Evolutionary conservation across 35 echinoderm and acorn worm genomes (phyloP).

Genomic region (Apostichopus californicus): DNA sequence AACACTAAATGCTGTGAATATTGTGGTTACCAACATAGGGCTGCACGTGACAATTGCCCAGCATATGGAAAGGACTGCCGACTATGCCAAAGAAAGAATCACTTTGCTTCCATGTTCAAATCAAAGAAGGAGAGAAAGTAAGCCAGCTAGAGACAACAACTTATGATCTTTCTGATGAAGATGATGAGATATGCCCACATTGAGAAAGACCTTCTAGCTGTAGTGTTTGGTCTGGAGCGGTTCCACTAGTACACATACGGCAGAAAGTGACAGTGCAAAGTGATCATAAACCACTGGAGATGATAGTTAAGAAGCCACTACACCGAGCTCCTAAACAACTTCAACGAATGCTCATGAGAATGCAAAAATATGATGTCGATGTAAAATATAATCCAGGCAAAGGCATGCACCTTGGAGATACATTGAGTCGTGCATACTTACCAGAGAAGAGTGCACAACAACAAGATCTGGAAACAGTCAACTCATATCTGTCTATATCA

Average conservation of each 20-base stretch:
- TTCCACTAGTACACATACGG: conserved; percentile 77
- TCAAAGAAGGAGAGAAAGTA: conserved; percentile 8
- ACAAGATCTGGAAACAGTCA: too few species aligned
- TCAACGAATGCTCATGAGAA: conserved; percentile 43
- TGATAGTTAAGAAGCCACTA: conserved; percentile 61
- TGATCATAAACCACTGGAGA: conserved; percentile 66
- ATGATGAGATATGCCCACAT: conserved; percentile 37
- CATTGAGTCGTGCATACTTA: conserved; percentile 19
- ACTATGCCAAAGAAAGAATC: conserved; percentile 14
- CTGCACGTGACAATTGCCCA: neutral
- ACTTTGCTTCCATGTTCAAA: conserved; percentile 6
- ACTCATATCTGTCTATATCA: too few species aligned
- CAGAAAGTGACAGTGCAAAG: conserved; percentile 22
- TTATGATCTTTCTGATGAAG: neutral
- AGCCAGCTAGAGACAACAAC: neutral
- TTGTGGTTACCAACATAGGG: neutral
- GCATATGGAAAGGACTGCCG: neutral
- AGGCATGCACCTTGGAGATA: conserved; percentile 58
- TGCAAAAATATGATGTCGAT: conserved; percentile 60
- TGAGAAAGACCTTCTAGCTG: conserved; percentile 54
- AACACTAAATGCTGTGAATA: too few species aligned
- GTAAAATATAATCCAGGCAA: conserved; percentile 63
- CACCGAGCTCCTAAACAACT: conserved; percentile 37
- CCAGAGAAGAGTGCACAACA: neutral
- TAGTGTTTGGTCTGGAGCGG: conserved; percentile 50